phyloP scores from a whole-genome alignment of 2,797 vertebrate genomes.

The Gymnocypris eckloni region DNA sequence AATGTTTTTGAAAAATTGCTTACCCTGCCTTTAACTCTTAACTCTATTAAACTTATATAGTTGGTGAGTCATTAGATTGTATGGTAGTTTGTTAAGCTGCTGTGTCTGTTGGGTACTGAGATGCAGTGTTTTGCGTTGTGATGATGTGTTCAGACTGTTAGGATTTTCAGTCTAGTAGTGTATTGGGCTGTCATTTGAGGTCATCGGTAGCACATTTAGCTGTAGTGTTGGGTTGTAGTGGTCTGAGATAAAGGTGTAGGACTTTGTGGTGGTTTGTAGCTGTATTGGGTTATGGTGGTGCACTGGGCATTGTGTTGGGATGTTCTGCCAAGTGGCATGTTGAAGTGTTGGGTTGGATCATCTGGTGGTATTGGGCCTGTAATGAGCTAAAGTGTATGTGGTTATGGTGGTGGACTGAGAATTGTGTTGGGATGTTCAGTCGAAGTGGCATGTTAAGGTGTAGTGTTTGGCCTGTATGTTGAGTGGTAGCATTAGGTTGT shows the following conservation, averaged over 20 bases:
- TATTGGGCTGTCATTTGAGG: constrained; percentile 2
- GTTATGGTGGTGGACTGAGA: background rate
- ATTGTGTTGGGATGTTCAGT: background rate
- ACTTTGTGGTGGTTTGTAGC: background rate
- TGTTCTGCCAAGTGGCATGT: background rate
- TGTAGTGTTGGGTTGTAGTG: constrained; percentile 7
- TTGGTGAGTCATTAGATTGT: background rate
- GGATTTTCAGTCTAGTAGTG: background rate
- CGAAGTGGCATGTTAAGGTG: background rate
- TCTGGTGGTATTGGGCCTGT: background rate
- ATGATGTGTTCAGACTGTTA: background rate
- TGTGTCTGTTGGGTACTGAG: background rate
- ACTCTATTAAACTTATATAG: too few relatives aligned
- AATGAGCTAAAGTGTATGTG: background rate
- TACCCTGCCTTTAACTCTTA: too few relatives aligned
- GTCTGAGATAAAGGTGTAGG: constrained; percentile 7
- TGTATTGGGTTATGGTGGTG: background rate
- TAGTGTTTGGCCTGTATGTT: constrained; percentile 7
- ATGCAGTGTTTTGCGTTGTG: background rate
- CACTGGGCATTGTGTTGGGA: background rate
- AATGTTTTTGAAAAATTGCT: too few relatives aligned
- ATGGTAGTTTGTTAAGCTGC: background rate
- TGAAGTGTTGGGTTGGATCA: background rate
- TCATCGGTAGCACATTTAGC: background rate
- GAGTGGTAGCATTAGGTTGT: background rate